Evolutionary conservation across 2,113 vertebrate genomes (phyloP).

Genomic region (Promerops cafer): DNA sequence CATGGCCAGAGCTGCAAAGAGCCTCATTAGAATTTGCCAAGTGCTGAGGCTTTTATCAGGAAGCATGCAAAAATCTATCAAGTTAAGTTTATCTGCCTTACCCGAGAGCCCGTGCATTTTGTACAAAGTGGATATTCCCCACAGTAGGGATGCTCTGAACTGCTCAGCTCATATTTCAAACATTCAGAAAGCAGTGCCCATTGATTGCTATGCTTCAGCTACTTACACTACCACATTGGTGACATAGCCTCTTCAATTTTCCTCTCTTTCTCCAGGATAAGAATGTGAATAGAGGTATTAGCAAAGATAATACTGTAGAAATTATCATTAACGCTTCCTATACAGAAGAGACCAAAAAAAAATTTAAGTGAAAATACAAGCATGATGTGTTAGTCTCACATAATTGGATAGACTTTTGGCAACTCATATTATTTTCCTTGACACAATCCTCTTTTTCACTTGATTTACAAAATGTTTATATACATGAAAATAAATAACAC

Average conservation of each 20-base stretch:
- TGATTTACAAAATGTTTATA: neutral
- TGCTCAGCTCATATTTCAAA: neutral
- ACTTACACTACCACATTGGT: neutral
- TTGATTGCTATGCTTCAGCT: neutral
- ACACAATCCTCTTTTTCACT: neutral
- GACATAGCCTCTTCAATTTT: neutral
- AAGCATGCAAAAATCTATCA: neutral
- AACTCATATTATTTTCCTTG: neutral
- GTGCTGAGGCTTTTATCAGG: neutral
- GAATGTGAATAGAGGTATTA: neutral
- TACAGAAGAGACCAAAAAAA: neutral
- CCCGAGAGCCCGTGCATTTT: neutral
- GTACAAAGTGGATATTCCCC: neutral
- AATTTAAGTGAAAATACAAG: neutral
- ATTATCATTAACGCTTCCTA: neutral
- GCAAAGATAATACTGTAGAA: neutral
- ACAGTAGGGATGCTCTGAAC: neutral
- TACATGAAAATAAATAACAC: neutral
- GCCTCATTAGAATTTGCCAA: neutral
- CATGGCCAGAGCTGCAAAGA: neutral
- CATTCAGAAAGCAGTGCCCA: neutral
- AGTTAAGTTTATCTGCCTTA: neutral
- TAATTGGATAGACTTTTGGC: neutral
- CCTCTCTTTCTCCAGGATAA: neutral
- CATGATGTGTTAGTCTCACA: neutral